Evolutionary conservation across 35 echinoderm and acorn worm species (phyloP), one percentile per base, ranked within the genome.

Genomic region (Patiria miniata): DNA sequence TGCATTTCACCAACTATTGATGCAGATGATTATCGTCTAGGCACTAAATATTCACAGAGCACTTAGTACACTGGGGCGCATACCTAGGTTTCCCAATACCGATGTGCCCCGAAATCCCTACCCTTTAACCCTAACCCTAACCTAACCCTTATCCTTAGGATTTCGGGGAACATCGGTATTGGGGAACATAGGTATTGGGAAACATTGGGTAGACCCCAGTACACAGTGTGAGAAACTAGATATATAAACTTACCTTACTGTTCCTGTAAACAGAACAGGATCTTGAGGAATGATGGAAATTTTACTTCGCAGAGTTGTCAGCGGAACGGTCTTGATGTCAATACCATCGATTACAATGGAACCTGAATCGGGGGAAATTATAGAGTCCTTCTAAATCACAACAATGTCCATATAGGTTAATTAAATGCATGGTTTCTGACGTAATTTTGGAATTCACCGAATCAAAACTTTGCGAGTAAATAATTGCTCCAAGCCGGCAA

Each of bases 201-300:
- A 19, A 22, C 17, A 16, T 16, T 16, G 23, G 55, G 16, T 22
- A 16, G 1, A 58, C 2, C 17, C 2, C 55, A 58, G 23, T 7
- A 16, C 55, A 12, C 23, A 22, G 55, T 58, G 17, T 58, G 16
- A 1, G 23, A 58, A 58, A 58, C 55, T 16, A 22, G 2, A 58
- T 58, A 19, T 7, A 58, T 6, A 14, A 5, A 8, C 16, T 68
- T 81, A 95, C 93, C 93, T 88, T 29, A 95, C 81, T 5, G 93
- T 82, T 21, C 93, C 93, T 7, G 90, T 92, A 59, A 96, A 96
- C 8, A 96, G 86, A 28, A 96, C 68, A 12, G 94, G 84, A 79
- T 96, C 94, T 50, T 96, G 94, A 9, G 94, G 94, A 18, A 96
- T 91, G 86, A 96, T 96, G 16, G 94, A 80, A 29, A 96, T 33